Conservation (phyloP, 2,113 vertebrate species). For the Myrmecobius fasciatus region DNA sequence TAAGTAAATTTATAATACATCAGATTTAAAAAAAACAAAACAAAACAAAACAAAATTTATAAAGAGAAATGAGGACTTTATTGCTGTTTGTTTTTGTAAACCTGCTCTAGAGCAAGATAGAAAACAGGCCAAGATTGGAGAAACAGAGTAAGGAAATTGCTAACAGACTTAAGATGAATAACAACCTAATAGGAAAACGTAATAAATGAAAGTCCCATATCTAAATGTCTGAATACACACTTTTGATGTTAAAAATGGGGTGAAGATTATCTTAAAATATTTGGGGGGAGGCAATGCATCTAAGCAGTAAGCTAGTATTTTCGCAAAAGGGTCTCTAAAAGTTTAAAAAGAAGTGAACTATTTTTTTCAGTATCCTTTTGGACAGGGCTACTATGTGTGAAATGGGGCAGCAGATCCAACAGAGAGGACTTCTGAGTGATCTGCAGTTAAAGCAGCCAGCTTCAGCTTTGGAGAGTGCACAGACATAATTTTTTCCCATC, state of each 20-base stretch:
- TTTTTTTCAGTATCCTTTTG: not conserved
- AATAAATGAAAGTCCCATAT: slow-evolving; percentile 20
- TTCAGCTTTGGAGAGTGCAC: not conserved
- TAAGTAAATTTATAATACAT: slow-evolving; percentile 28
- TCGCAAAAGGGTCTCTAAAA: not conserved
- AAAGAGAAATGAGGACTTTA: not conserved
- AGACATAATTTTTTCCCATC: slow-evolving; percentile 35
- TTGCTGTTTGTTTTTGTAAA: not conserved
- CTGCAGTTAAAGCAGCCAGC: slow-evolving; percentile 20
- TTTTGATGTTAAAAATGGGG: slow-evolving; percentile 3
- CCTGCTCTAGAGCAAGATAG: not conserved
- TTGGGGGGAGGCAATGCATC: not conserved
- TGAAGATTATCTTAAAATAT: slow-evolving; percentile 12
- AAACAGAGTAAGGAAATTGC: not conserved
- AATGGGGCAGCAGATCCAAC: not conserved
- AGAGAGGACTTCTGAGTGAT: not conserved
- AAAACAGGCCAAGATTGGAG: not conserved
- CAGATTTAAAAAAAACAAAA: slow-evolving; percentile 6
- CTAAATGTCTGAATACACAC: not conserved
- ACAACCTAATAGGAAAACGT: not conserved
- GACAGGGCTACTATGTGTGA: not conserved
- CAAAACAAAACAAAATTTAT: slow-evolving; percentile 23
- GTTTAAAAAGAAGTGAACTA: not conserved
- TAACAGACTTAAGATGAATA: not conserved
- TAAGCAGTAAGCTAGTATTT: not conserved